Evolutionary conservation across 2,113 vertebrate species (phyloP).

Genomic region (Scomber colias): DNA sequence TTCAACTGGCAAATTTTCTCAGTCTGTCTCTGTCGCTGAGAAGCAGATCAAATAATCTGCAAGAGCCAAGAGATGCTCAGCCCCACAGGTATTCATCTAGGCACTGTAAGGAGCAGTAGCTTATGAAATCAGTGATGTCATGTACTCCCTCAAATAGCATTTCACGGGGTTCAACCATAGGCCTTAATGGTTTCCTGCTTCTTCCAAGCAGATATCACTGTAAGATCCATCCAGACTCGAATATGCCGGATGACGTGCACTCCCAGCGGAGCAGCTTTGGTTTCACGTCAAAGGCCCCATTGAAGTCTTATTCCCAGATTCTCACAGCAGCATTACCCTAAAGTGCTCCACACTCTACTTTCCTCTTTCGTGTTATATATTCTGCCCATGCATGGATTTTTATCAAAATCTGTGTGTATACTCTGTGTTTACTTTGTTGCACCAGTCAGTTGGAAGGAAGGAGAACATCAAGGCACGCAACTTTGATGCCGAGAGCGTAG

Average conservation of each 20-base stretch:
- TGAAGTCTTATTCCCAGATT: slow-evolving; percentile 68
- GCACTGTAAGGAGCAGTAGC: slow-evolving; percentile 37
- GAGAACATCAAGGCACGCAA: slow-evolving; percentile 41
- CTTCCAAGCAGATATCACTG: slow-evolving; percentile 45
- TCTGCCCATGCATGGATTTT: slow-evolving; percentile 41
- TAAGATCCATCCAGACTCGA: slow-evolving; percentile 65
- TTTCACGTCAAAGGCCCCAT: slow-evolving; percentile 73
- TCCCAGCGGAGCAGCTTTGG: slow-evolving; percentile 69
- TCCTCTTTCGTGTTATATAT: slow-evolving; percentile 33
- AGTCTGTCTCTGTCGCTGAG: slow-evolving; percentile 10
- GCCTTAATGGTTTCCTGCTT: slow-evolving; percentile 54
- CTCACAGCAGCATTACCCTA: slow-evolving; percentile 39
- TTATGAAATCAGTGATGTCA: slow-evolving; percentile 68
- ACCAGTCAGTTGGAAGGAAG: slow-evolving; percentile 46
- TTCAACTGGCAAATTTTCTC: slow-evolving; percentile 23
- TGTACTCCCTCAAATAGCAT: slow-evolving; percentile 65
- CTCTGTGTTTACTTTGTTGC: slow-evolving; percentile 44
- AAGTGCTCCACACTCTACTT: slow-evolving; percentile 21
- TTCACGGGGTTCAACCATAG: slow-evolving; percentile 65
- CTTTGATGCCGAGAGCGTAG: slow-evolving; percentile 55
- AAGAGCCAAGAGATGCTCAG: slow-evolving; percentile 33
- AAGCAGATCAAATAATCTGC: slow-evolving; percentile 43
- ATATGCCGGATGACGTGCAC: slow-evolving; percentile 54
- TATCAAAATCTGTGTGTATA: slow-evolving; percentile 32
- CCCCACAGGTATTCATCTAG: slow-evolving; percentile 58